Base-by-base conservation (phyloP, 2,113 vertebrate species). In the Lota lota region DNA sequence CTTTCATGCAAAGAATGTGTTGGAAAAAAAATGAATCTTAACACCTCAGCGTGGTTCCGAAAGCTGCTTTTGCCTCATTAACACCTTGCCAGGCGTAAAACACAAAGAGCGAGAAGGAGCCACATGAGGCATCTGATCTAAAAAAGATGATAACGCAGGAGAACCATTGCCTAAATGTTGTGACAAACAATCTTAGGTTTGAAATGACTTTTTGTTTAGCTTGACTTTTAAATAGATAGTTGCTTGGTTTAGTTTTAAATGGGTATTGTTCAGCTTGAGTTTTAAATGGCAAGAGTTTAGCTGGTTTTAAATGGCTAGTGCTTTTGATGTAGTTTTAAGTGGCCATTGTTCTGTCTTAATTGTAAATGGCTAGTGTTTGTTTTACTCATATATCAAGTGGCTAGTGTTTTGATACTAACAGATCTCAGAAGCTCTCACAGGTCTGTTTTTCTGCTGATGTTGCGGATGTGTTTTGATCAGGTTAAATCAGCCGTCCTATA, bases 1-100 rank as follows among this genome's bases (percentile, higher is more conserved):
- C 64, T 78, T 83, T 80, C 85, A 84, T 19, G 58, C 74, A 62
- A 82, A 58, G 72, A 77, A 79, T 61, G 68, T 69, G 54, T 79
- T 86, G 75, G 67, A 6, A 14, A n/a, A 14, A 79, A 83, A 83
- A 79, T 72, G 70, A 78, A 81, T 82, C 68, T 47, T 6, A 80
- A 78, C 81, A 78, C 65, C 80, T 77, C 82, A 70, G 82, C 76
- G 22, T 79, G 83, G 72, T 83, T 77, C 66, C 72, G 66, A 83
- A 85, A 88, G 83, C 84, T 76, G 78, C 69, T 87, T 87, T 83
- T 72, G 67, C 24, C 68, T 82, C 74, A 72, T 83, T 76, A 84
- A 75, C 85, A 79, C 79, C 4, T 72, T 21, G 57, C 70, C 61
- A 57, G 22, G 72, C 69, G 76, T 67, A 77, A 84, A 81, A 74